These are phyloP conservation scores for Eupithecia vulgata DNA, from an alignment of 2,888 invertebrate species.

Conservation along the genomic window DNA sequence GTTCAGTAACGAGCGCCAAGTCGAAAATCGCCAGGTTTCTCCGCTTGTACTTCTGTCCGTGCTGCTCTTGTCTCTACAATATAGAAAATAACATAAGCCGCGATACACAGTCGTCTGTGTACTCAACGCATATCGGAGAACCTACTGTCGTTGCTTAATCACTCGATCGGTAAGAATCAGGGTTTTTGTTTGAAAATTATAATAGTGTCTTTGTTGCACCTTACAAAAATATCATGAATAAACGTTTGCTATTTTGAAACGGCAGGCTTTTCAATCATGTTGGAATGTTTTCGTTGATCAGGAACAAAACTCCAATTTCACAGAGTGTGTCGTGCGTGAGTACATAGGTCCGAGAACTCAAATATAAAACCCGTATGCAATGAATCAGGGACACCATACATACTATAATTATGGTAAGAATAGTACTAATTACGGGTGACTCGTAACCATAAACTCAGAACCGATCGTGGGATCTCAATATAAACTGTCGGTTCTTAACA, in stretches of 20 bases:
- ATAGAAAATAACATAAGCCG: constrained; percentile 63
- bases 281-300: not conserved
- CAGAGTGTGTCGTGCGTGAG: not conserved
- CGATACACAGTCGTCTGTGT: constrained; percentile 47
- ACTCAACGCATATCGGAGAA: constrained; percentile 34
- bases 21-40: constrained; percentile 73
- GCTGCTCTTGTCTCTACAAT: constrained; percentile 74
- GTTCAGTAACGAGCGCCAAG: constrained; percentile 55
- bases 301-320: not conserved
- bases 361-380: no score
- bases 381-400: not conserved
- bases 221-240: not conserved
- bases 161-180: constrained; percentile 11
- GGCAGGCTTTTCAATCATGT: constrained; percentile 1
- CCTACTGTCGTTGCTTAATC: constrained; percentile 1
- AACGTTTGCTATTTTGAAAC: constrained; percentile 19
- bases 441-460: not conserved
- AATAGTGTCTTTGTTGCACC: constrained; percentile 9
- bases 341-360: no score
- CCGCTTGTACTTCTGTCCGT: constrained; percentile 76
- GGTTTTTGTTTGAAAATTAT: constrained; percentile 22
- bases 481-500: not conserved
- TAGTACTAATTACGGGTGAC: not conserved
- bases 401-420: no score
- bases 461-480: not conserved